A percentile compares a stretch with the other conserved stretches of the same genome.
Evolutionary conservation across 2,797 vertebrate genomes (phyloP).

Genomic region (Salmo trutta): DNA sequence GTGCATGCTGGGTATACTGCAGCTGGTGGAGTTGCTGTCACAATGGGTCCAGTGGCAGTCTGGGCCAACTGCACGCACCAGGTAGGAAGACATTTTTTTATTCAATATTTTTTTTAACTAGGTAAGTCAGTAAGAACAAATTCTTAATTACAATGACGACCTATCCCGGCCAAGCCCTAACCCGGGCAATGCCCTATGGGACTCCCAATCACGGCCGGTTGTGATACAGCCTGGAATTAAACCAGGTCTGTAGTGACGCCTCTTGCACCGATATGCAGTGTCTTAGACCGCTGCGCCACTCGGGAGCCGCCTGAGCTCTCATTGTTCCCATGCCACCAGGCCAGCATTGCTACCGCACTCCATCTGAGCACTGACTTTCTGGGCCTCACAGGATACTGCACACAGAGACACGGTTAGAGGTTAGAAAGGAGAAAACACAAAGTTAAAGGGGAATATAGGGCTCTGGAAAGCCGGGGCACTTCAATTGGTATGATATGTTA

Average conservation of each 20-base stretch:
- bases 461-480: not conserved
- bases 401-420: constrained; percentile 3
- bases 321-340: constrained; percentile 72
- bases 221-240: no score
- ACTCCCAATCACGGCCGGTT: no score
- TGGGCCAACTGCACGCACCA: constrained; percentile 60
- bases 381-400: constrained; percentile 70
- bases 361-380: constrained; percentile 53
- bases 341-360: constrained; percentile 66
- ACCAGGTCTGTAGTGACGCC: no score
- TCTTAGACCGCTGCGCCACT: no score
- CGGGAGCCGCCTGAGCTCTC: constrained; percentile 21
- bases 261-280: no score
- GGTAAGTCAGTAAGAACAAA: no score
- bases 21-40: constrained; percentile 48
- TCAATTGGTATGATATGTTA: no score
- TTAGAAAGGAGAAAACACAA: not conserved
- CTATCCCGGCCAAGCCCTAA: no score
- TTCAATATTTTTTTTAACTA: not conserved
- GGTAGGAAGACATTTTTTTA: constrained; percentile 48
- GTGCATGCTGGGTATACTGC: constrained; percentile 65
- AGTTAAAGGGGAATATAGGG: not conserved
- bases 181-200: no score
- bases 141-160: no score
- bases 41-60: constrained; percentile 67